Evolutionary conservation across 2,797 vertebrate genomes (phyloP).

Genomic region (Typhlichthys eigenmanni): DNA sequence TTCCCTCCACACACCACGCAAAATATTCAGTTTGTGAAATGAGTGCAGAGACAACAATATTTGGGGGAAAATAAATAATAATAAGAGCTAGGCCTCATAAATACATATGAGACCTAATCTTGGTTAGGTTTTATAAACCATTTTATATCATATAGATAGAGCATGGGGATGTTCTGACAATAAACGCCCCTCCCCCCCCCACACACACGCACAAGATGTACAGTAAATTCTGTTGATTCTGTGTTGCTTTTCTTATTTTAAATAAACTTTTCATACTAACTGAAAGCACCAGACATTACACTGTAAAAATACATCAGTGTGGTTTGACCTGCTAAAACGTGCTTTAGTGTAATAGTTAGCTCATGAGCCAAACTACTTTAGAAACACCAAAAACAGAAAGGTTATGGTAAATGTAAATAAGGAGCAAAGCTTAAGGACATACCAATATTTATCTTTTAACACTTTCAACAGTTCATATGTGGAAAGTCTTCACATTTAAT

Average conservation of each 20-base stretch:
- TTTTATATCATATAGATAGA: too few relatives aligned
- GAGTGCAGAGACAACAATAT: not conserved
- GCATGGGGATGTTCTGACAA: too few relatives aligned
- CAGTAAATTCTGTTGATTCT: too few relatives aligned
- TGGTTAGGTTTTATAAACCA: too few relatives aligned
- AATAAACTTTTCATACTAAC: conserved; percentile 44
- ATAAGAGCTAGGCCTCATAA: too few relatives aligned
- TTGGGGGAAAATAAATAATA: too few relatives aligned
- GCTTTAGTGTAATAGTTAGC: conserved; percentile 46
- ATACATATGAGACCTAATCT: too few relatives aligned
- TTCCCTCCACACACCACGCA: conserved; percentile 35
- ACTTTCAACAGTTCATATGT: conserved; percentile 31
- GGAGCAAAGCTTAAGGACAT: conserved; percentile 40
- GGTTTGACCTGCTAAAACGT: conserved; percentile 27
- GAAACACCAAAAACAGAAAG: conserved; percentile 14
- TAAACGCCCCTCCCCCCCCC: too few relatives aligned
- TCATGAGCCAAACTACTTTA: conserved; percentile 2
- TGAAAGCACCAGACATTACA: conserved; percentile 43
- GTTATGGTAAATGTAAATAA: conserved; percentile 14
- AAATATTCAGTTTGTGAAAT: conserved; percentile 29
- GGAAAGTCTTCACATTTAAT: conserved; percentile 55
- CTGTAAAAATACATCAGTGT: conserved; percentile 32
- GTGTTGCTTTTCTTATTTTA: conserved; percentile 29
- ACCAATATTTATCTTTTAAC: conserved; percentile 4
- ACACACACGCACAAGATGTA: not conserved